Conservation (phyloP, 2,113 vertebrate genomes). For the Tetrax tetrax region DNA sequence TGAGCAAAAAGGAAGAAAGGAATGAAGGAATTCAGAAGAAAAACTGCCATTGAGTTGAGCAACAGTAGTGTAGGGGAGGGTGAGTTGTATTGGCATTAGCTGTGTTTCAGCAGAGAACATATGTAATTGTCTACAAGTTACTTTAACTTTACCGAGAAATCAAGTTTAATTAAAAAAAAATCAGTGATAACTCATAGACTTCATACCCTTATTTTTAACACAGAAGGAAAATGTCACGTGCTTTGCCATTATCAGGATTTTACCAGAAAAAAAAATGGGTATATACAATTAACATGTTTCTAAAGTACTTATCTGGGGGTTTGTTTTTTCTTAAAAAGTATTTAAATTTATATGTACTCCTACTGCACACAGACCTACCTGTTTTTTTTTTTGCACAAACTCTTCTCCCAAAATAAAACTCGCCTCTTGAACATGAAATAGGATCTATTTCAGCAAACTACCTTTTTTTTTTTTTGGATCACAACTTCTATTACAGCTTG, state of each 20-base stretch:
- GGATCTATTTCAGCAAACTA: background rate
- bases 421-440: background rate
- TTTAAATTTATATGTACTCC: background rate
- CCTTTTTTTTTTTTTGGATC: background rate
- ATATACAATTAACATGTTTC: background rate
- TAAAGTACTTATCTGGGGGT: accelerated
- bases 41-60: background rate
- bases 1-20: background rate
- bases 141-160: background rate
- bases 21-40: background rate
- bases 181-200: background rate
- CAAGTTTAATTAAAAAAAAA: background rate
- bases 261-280: background rate
- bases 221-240: background rate
- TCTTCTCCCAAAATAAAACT: background rate
- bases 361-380: background rate
- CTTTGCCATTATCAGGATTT: background rate
- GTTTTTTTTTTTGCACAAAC: background rate
- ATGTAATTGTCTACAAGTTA: background rate
- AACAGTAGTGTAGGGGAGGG: background rate
- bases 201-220: background rate
- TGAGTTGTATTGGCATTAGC: background rate
- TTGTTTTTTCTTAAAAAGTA: background rate
- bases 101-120: background rate
- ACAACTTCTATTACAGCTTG: background rate